phyloP scores from a whole-genome alignment of 2,888 invertebrate genomes.

The Julus scandinavius region DNA sequence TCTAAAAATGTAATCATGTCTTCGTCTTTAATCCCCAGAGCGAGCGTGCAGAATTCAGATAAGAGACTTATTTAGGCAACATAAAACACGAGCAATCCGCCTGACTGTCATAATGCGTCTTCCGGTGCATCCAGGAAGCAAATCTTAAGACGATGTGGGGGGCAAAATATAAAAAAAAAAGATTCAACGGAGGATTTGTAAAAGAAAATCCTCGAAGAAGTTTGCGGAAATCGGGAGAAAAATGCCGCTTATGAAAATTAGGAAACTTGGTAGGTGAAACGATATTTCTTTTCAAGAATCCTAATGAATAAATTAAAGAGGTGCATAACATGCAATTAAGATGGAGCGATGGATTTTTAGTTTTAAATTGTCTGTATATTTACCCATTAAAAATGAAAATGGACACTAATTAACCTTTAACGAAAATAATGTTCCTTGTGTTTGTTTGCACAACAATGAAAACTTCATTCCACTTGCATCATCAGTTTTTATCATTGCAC shows the following conservation, averaged over 20 bases:
- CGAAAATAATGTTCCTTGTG: no score
- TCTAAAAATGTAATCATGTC: constrained; percentile 25
- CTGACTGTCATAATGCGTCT: not conserved
- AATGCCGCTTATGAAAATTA: constrained; percentile 9
- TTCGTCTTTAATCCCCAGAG: constrained; percentile 6
- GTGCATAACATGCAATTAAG: not conserved
- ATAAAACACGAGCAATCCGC: constrained; percentile 12
- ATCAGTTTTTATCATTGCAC: no score
- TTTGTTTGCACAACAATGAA: no score
- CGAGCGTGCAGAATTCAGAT: constrained; percentile 24
- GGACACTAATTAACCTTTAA: no score
- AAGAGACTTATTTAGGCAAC: constrained; percentile 33
- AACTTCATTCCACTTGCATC: no score
- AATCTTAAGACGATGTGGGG: not conserved
- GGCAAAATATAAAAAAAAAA: not conserved
- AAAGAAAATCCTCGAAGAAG: not conserved
- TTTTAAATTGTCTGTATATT: no score
- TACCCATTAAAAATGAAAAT: not conserved
- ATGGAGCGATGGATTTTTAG: no score
- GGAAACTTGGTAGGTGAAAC: not conserved
- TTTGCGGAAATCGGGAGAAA: not conserved
- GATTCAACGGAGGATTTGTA: not conserved
- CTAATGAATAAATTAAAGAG: not conserved
- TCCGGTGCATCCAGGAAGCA: not conserved
- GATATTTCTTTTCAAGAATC: not conserved